A percentile compares a stretch with the other conserved stretches of the same genome.
Conservation (phyloP, 1,140 invertebrate species). For the Augochlora pura region DNA sequence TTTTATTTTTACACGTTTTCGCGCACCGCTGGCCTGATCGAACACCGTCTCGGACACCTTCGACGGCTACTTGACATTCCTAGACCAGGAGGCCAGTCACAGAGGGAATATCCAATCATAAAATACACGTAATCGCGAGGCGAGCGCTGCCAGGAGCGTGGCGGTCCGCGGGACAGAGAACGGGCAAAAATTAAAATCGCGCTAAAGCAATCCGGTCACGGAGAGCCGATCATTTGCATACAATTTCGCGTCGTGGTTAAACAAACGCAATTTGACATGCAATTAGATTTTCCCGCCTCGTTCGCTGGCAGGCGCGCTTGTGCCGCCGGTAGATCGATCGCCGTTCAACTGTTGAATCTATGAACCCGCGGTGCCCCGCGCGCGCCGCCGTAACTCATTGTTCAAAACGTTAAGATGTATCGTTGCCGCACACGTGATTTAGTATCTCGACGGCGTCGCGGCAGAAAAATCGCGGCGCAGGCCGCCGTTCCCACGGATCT, state of each 20-base stretch:
- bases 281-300: conserved; percentile 3
- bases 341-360: background rate
- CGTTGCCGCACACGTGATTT: background rate
- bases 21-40: too few relatives aligned
- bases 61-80: background rate
- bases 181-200: background rate
- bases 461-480: background rate
- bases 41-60: background rate
- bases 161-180: background rate
- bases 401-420: conserved; percentile 6
- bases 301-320: too few relatives aligned
- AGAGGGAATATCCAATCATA: background rate
- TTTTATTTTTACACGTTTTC: too few relatives aligned
- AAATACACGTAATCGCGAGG: background rate
- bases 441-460: background rate
- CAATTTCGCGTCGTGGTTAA: conserved; percentile 6
- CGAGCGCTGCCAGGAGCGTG: background rate
- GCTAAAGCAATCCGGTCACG: conserved; percentile 3
- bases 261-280: conserved; percentile 6
- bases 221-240: background rate
- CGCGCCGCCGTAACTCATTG: background rate
- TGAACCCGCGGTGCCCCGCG: background rate
- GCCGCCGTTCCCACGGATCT: background rate
- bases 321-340: too few relatives aligned
- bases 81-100: background rate